phyloP scores from a whole-genome alignment of 1,140 invertebrate genomes.

The Medauroidea extradentata region DNA sequence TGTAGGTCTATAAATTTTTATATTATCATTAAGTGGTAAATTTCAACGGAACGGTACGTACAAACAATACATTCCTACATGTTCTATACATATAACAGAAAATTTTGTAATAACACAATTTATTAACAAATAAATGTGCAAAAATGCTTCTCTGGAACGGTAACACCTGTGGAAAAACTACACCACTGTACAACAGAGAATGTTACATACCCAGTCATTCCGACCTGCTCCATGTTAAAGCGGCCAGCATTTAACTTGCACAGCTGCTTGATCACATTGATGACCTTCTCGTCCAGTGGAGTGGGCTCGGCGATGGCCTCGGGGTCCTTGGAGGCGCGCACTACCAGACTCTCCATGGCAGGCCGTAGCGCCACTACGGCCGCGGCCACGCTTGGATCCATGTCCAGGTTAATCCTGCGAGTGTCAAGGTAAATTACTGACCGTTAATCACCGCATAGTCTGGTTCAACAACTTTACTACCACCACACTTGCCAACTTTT shows the following conservation, averaged over 20 bases:
- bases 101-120: no score
- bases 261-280: conserved; percentile 56
- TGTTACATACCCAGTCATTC: conserved; percentile 30
- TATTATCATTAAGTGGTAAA: not conserved
- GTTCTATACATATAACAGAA: not conserved
- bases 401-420: conserved; percentile 78
- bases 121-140: not conserved
- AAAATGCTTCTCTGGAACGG: not conserved
- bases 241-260: conserved; percentile 70
- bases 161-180: conserved; percentile 37
- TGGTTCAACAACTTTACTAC: no score
- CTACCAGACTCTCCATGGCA: conserved; percentile 78
- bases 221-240: conserved; percentile 55
- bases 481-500: no score
- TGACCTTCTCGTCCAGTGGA: conserved; percentile 51
- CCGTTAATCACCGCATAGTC: no score
- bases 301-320: conserved; percentile 57
- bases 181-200: conserved; percentile 19
- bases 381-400: conserved; percentile 72
- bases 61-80: not conserved
- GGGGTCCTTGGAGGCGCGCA: conserved; percentile 72
- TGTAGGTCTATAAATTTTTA: no score
- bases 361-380: conserved; percentile 81
- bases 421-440: no score
- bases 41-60: not conserved